These are phyloP conservation scores for Megalurothrips usitatus DNA, from an alignment of 2,888 invertebrate species.

Conservation along the genomic window DNA sequence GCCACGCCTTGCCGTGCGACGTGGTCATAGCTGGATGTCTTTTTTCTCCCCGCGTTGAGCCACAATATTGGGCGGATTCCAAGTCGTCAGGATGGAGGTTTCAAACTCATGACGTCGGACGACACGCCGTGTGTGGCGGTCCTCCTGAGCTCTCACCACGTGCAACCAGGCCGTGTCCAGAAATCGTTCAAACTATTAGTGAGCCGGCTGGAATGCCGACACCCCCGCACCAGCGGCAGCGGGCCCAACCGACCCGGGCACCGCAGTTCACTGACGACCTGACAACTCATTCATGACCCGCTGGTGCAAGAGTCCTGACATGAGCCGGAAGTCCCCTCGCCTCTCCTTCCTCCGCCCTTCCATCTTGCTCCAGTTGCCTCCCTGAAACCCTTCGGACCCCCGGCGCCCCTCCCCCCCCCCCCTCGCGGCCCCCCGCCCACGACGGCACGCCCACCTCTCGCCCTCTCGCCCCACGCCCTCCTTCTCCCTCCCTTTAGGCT, in stretches of 20 bases:
- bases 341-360: not conserved
- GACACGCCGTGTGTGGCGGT: too few species aligned
- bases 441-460: not conserved
- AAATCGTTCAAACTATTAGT: not conserved
- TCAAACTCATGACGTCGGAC: too few species aligned
- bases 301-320: not conserved
- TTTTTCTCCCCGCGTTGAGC: not conserved
- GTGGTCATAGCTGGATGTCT: not conserved
- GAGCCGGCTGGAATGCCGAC: too few species aligned
- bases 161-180: not conserved
- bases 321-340: not conserved
- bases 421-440: not conserved
- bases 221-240: not conserved
- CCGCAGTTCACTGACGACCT: too few species aligned
- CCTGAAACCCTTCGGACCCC: not conserved
- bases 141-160: not conserved
- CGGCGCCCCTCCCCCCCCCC: not conserved
- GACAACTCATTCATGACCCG: not conserved
- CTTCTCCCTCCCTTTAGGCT: not conserved
- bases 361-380: slow-evolving; percentile 6
- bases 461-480: not conserved
- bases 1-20: not conserved
- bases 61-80: not conserved
- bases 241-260: not conserved
- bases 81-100: too few species aligned